A percentile compares a stretch with the other conserved stretches of the same genome.
Evolutionary conservation across 2,113 vertebrate species (phyloP).

Genomic region (Planiliza haematocheilus): DNA sequence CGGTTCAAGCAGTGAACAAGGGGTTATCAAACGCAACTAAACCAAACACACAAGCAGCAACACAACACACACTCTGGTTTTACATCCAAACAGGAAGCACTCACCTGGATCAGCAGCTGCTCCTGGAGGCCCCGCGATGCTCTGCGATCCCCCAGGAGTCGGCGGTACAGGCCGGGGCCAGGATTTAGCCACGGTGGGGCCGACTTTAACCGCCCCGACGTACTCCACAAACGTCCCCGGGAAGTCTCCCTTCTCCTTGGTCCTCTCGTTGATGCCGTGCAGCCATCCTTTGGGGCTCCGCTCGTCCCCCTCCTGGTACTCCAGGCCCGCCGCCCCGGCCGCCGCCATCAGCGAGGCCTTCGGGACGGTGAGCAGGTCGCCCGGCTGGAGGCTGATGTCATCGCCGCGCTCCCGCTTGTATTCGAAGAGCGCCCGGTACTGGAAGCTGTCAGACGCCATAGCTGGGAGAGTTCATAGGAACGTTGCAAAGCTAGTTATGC

Average conservation of each 20-base stretch:
- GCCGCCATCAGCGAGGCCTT: conserved; percentile 74
- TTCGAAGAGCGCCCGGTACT: conserved; percentile 86
- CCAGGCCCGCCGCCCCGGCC: conserved; percentile 26
- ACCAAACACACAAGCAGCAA: too few relatives aligned
- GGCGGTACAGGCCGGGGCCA: conserved; percentile 81
- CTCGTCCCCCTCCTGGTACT: conserved; percentile 85
- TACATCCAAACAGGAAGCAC: conserved; percentile 48
- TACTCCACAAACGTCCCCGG: conserved; percentile 89
- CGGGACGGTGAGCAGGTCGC: conserved; percentile 84
- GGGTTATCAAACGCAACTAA: too few relatives aligned
- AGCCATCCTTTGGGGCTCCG: conserved; percentile 85
- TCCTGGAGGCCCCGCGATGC: conserved; percentile 37
- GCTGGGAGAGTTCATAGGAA: conserved; percentile 30
- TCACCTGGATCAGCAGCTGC: conserved; percentile 77
- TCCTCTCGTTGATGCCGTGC: conserved; percentile 86
- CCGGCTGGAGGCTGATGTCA: conserved; percentile 85
- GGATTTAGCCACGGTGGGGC: conserved; percentile 66
- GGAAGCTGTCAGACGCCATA: conserved; percentile 86
- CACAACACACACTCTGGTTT: too few relatives aligned
- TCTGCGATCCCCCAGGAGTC: conserved; percentile 54
- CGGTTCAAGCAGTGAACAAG: too few relatives aligned
- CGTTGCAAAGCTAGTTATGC: neutral
- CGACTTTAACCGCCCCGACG: conserved; percentile 73
- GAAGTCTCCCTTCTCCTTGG: conserved; percentile 87
- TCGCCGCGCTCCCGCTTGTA: conserved; percentile 85